Conservation (phyloP, 2,113 vertebrate genomes). For the Plectropomus leopardus region DNA sequence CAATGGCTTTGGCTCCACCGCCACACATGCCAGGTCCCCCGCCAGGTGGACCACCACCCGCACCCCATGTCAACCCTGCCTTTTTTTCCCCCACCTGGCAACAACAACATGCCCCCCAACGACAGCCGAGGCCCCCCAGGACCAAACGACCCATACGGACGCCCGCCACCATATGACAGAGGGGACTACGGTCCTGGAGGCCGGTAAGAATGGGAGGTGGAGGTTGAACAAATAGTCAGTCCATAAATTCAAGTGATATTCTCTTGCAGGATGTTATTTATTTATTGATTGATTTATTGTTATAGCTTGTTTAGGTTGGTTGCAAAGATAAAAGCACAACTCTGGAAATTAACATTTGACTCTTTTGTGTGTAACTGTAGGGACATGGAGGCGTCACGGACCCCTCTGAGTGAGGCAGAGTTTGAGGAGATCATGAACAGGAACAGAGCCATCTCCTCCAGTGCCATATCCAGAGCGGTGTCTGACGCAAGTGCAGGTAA, state of each 20-base stretch:
- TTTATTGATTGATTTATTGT: no score
- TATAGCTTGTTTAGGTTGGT: background rate
- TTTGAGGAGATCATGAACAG: constrained; percentile 99
- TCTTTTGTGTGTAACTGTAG: constrained; percentile 76
- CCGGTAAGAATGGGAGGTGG: constrained; percentile 84
- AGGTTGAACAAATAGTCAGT: background rate
- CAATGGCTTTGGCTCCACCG: constrained; percentile 95
- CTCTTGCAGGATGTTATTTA: no score
- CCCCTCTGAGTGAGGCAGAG: constrained; percentile 96
- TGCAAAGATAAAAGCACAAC: background rate
- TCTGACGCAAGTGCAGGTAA: constrained; percentile 98
- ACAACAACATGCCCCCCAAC: constrained; percentile 94
- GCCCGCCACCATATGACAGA: constrained; percentile 96
- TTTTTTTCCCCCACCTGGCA: constrained; percentile 98
- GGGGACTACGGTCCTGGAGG: constrained; percentile 96
- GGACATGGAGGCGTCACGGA: constrained; percentile 96
- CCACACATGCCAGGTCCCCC: constrained; percentile 97
- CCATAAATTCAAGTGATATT: no score
- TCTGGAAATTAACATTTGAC: background rate
- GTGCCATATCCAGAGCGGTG: constrained; percentile 98
- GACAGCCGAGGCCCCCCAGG: constrained; percentile 94
- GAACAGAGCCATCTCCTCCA: constrained; percentile 98
- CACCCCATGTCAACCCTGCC: constrained; percentile 98
- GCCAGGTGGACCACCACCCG: constrained; percentile 96
- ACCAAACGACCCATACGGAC: constrained; percentile 94